Evolutionary conservation across 2,888 invertebrate genomes (phyloP), one percentile per base, ranked within the genome.

Genomic region (Homarus gammarus): DNA sequence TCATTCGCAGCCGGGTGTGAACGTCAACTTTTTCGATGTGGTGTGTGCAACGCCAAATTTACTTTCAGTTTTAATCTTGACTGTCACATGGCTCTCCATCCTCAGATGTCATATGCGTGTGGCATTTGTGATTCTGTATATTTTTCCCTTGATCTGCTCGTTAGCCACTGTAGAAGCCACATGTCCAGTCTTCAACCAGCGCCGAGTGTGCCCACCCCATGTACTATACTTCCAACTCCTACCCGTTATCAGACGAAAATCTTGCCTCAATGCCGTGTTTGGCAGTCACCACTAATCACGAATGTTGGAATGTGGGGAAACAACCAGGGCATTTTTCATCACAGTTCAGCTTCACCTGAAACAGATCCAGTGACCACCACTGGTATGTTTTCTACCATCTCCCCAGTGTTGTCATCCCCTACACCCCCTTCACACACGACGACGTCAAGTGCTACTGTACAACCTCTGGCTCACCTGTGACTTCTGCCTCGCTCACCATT

Each of bases 1-100:
- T 31, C 49, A 1, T 49, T 22, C 15, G 82, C 73, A 56, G 72
- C 10, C 36, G 81, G 73, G n/a, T 22, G 51, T 38, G 72, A 70
- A 1, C 36, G 27, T 38, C 81, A 72, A 15, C 31, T 72, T n/a
- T 87, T 56, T 31, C 70, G 73, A 3, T 87, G 87, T 72, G 87
- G 87, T 2, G 61, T 87, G 12, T 87, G 87, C 36, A 27, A 22
- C 40, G 31, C 56, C 5, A 56, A 36, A 3, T 87, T 87, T 44
- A 81, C 73, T 6, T 81, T 38, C 56, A 87, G 87, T 38, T 77
- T 82, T 56, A 87, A 87, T 38, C 81, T 87, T 56, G 87, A 87
- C 27, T 87, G 87, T 33, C 87, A 87, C 38, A 87, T 87, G 87
- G 87, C 73, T 36, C 72, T 87, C 22, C 87, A 87, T 40, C 36